Base-by-base conservation (phyloP, 2,797 vertebrate species). In the Labeo calbasu region DNA sequence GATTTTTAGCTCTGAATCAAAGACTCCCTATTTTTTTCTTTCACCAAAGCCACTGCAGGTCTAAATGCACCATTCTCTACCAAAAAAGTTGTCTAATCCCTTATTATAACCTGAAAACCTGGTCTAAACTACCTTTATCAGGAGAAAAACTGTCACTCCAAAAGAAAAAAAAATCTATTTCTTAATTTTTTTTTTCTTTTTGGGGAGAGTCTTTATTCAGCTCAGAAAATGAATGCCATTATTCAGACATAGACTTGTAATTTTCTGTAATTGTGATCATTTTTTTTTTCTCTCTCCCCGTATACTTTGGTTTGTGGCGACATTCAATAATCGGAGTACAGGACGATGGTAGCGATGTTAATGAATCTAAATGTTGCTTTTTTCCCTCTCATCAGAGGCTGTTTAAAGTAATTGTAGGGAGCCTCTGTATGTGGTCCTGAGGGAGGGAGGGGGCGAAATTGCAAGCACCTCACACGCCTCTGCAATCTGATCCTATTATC, bases 401-500 rank as follows among this genome's bases (percentile, higher is more conserved):
- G 86, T 86, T 85, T 84, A 87, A 85, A 61, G 88, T 92, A 93
- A 94, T 92, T 93, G 89, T 89, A 88, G 90, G 85, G 92, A 89
- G 89, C 88, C 87, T 90, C 89, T 92, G 90, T 92, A 92, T 91
- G 90, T 85, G 73, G 59, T 91, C 90, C 90, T 90, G 76, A 84
- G 89, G 84, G 69, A 85, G 89, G 92, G 89, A 87, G 81, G 63
- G 90, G 36, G 91, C 85, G 87, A 92, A 90, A 91, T 93, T 92
- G 89, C 89, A 89, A 88, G 87, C 88, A 84, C 90, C 87, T 91
- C 85, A 78, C 89, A 92, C 81, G 90, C 89, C 89, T 83, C 91
- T 89, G 82, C 91, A 91, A 91, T 92, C 90, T 88, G 92, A 94
- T 93, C 89, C 88, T 90, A 93, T 94, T 93, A 92, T 93, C 89